These are phyloP conservation scores for Indicator indicator DNA, from an alignment of 2,113 vertebrate genomes.

Conservation along the genomic window DNA sequence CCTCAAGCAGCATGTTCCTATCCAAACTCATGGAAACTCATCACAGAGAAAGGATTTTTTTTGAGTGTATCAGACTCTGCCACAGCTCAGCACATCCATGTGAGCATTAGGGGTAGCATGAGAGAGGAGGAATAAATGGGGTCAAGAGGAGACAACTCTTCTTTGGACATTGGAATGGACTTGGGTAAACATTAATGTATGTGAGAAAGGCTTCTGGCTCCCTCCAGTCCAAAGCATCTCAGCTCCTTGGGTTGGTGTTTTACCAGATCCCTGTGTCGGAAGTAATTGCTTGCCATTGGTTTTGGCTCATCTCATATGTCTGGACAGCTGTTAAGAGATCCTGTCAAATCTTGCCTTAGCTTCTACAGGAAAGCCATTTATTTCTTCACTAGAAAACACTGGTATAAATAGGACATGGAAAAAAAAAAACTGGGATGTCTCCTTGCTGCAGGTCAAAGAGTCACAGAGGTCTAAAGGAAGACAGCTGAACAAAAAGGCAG, in stretches of 20 bases:
- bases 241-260: not conserved
- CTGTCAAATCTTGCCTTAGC: slow-evolving; percentile 57
- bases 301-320: slow-evolving; percentile 34
- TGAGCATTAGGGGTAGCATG: not conserved
- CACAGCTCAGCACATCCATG: not conserved
- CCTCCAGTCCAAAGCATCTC: not conserved
- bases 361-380: slow-evolving; percentile 38
- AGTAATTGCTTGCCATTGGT: slow-evolving; percentile 15
- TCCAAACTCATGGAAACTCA: not conserved
- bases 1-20: not conserved
- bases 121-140: not conserved
- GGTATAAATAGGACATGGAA: slow-evolving; percentile 57
- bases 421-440: slow-evolving; percentile 28
- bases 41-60: not conserved
- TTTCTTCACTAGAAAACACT: slow-evolving; percentile 62
- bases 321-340: slow-evolving; percentile 49
- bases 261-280: not conserved
- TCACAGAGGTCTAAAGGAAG: slow-evolving; percentile 56
- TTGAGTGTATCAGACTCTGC: not conserved
- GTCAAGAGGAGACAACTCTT: not conserved
- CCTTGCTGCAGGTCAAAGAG: slow-evolving; percentile 56
- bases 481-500: slow-evolving; percentile 61
- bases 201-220: not conserved
- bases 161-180: not conserved
- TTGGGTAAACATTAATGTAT: not conserved